Evolutionary conservation across 2,888 invertebrate species (phyloP), one percentile per base, ranked within the genome.

Genomic region (Dynastes hyllus): DNA sequence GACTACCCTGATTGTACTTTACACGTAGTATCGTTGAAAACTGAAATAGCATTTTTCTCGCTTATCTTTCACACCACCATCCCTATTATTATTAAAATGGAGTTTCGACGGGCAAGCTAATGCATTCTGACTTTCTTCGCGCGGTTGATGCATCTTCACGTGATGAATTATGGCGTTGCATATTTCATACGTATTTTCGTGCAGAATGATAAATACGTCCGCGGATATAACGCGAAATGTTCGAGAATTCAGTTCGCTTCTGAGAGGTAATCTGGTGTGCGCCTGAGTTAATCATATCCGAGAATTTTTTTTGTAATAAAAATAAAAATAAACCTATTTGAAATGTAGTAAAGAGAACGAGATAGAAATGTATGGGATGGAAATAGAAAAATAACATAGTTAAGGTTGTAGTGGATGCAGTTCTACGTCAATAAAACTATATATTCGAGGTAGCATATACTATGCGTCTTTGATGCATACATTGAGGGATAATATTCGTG

Each of bases 31-130:
- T 8, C 22, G 9, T 22, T 8, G 55, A 58, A n/a, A 5, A 16
- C 22, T 8, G 55, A 58, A n/a, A 8, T 5, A 9, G 55, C 16
- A 22, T 58, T 16, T 58, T 58, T 22, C 9, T 16, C n/a, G 55
- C 22, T 58, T 58, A 22, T 16, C 16, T 58, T 58, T 58, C n/a
- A 22, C 22, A 6, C 55, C 55, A 22, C 55, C 22, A 8, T 22
- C 55, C 55, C 55, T 22, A 22, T 58, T 22, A 58, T 58, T 58
- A 58, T 58, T 58, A 22, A 58, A 58, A 58, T 58, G 55, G 55
- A 58, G 16, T 22, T 58, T 22, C 45, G 45, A 22, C 22, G 55
- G 55, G 55, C 55, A 8, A n/a, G 22, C 22, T 58, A 58, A 58
- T 58, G 55, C 55, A 58, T 58, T 16, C 22, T 22, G 22, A 58